Conservation (phyloP, 2,888 invertebrate species). For the Cataglyphis albicans region DNA sequence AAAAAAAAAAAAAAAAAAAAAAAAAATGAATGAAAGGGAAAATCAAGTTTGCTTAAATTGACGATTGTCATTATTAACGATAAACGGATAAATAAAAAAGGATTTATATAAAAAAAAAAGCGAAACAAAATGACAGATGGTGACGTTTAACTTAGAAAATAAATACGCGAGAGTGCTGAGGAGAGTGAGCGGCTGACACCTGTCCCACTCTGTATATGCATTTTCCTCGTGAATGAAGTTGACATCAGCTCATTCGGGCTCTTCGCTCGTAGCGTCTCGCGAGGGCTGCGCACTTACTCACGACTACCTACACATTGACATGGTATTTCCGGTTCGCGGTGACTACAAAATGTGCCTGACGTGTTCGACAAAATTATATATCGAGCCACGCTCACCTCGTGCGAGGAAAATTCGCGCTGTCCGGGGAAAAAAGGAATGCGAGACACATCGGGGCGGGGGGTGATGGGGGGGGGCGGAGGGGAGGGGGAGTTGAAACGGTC, state of each 20-base stretch:
- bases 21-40: neutral
- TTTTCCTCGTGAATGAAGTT: conserved; percentile 38
- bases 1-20: too few relatives aligned
- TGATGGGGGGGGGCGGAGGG: too few relatives aligned
- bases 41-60: neutral
- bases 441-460: neutral
- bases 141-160: neutral
- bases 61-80: neutral
- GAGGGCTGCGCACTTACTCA: neutral
- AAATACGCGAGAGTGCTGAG: neutral
- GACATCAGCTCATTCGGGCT: conserved; percentile 29
- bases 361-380: conserved; percentile 23
- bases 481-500: neutral
- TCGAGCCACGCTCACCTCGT: neutral
- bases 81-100: neutral
- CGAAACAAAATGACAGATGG: too few relatives aligned
- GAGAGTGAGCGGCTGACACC: neutral
- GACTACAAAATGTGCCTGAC: conserved; percentile 8
- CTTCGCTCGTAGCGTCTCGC: neutral
- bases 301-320: conserved; percentile 23
- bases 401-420: conserved; percentile 1
- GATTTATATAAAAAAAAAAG: neutral
- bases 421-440: neutral
- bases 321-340: conserved; percentile 12
- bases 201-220: conserved; percentile 32